Evolutionary conservation across 2,113 vertebrate species (phyloP).

Genomic region (Procavia capensis): DNA sequence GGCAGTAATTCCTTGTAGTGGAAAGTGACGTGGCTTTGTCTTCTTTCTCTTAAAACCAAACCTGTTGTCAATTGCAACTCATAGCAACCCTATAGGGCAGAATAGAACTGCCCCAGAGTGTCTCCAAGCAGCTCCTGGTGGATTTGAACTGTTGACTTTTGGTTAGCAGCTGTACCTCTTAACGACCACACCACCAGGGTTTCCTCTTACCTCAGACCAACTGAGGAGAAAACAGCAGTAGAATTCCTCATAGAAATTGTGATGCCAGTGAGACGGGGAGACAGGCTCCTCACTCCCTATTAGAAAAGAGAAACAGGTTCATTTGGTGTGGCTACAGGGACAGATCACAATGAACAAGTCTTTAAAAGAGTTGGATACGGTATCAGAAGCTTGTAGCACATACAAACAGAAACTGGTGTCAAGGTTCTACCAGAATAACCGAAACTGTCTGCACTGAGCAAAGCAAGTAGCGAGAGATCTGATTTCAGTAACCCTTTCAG

Average conservation of each 20-base stretch:
- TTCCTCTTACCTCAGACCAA: neutral
- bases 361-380: neutral
- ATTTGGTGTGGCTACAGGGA: neutral
- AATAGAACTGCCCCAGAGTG: no score
- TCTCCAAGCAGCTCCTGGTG: no score
- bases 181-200: no score
- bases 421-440: neutral
- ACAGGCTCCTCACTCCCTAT: neutral
- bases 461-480: neutral
- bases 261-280: neutral
- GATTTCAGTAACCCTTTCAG: neutral
- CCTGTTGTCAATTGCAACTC: no score
- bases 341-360: neutral
- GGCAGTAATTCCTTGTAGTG: neutral
- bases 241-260: neutral
- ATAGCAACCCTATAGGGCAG: no score
- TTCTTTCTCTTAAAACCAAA: neutral
- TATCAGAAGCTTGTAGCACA: neutral
- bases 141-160: no score
- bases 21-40: neutral
- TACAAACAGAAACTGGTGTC: neutral
- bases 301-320: neutral
- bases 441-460: neutral
- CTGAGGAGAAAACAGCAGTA: neutral
- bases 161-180: no score